A percentile compares a stretch with the other conserved stretches of the same genome.
These are phyloP conservation scores for Casuarius casuarius DNA, from an alignment of 2,113 vertebrate genomes.

Conservation along the genomic window DNA sequence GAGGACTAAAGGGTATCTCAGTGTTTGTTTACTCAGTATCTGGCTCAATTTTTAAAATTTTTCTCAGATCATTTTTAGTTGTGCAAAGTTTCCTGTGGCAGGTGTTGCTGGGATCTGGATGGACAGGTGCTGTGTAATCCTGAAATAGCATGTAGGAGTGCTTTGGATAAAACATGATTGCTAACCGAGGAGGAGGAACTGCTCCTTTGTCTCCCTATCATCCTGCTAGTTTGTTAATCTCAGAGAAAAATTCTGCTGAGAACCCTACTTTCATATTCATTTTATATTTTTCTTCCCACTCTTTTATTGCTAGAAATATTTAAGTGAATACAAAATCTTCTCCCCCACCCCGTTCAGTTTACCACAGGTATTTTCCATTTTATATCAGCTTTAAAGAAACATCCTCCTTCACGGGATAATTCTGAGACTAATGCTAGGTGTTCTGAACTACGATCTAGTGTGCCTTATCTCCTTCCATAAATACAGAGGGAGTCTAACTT, in stretches of 20 bases:
- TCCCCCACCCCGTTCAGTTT: not conserved
- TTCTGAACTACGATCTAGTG: not conserved
- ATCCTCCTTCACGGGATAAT: not conserved
- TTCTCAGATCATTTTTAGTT: not conserved
- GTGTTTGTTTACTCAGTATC: not conserved
- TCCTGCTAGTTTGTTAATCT: rapidly evolving
- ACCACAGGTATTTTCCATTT: not conserved
- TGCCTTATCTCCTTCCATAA: not conserved
- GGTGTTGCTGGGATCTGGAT: not conserved
- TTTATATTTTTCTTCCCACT: not conserved
- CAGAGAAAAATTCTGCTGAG: not conserved
- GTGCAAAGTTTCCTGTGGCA: not conserved
- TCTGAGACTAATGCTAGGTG: not conserved
- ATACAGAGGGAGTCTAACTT: not conserved
- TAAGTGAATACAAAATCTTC: not conserved
- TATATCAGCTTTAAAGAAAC: not conserved
- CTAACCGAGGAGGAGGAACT: not conserved
- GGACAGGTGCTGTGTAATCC: not conserved
- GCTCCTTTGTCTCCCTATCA: not conserved
- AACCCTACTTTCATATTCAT: not conserved
- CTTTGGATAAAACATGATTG: not conserved
- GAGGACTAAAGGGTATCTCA: not conserved
- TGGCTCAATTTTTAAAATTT: not conserved
- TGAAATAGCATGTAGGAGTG: not conserved
- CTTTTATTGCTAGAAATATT: not conserved